Evolutionary conservation across 2,113 vertebrate species (phyloP), one percentile per base, ranked within the genome.

Genomic region (Muscicapa adusta): DNA sequence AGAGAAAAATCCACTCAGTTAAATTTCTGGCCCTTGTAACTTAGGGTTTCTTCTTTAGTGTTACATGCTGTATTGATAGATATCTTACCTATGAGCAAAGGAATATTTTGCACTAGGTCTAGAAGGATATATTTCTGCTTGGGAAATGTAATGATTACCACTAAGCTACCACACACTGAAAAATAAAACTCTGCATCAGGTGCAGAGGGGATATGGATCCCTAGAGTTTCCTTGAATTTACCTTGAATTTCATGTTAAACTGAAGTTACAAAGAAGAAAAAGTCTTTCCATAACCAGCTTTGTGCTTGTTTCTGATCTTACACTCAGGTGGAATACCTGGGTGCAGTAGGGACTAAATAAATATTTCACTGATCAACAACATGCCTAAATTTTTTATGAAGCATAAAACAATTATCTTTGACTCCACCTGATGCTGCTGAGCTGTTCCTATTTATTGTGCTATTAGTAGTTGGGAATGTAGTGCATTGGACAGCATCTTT

Each of bases 341-440:
- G 51, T 2, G 0, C 61, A 48, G n/a, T 8, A n/a, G 18, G 73
- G 61, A 38, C 31, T 73, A 66, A 84, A 54, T 81, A 63, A 89
- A 77, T 79, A 83, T 85, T 84, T 47, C 29, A 20, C 53, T 82
- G 43, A 45, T 74, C 88, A 92, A 72, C 78, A 94, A 45, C 74
- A 88, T 80, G 66, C 17, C 40, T 45, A 16, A 94, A 83, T 40
- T 81, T 57, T 87, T 97, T 78, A 81, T 80, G 80, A 65, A 94
- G 82, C 88, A 75, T 82, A 71, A 95, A 94, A 88, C 50, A 79
- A 91, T 90, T 87, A 85, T 72, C 38, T 77, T 89, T 89, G 57
- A 70, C 73, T 96, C 73, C 81, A 93, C 67, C 79, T 96, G 92
- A 87, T 88, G 82, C 88, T 89, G 51, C 85, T 82, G 45, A 88